Conservation (phyloP, 2,888 invertebrate species). For the Lacanobia wlatinum region DNA sequence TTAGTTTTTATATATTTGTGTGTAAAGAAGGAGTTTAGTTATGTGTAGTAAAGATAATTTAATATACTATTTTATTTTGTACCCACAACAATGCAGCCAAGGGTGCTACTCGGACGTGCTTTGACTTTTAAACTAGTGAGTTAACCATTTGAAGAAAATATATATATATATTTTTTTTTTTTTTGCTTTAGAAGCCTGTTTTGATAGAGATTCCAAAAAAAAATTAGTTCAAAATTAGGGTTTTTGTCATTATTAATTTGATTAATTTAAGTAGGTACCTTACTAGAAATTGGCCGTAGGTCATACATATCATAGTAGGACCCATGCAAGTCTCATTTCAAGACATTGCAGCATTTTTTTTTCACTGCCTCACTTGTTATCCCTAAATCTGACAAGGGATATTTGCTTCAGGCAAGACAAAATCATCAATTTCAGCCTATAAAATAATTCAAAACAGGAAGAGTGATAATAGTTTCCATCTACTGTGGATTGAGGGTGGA, state of each 20-base stretch:
- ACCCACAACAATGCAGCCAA: conserved; percentile 38
- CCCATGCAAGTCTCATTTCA: not conserved
- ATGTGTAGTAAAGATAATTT: conserved; percentile 7
- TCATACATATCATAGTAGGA: not conserved
- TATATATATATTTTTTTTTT: not conserved
- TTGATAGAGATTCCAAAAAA: not conserved
- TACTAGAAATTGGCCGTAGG: not conserved
- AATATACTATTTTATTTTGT: conserved; percentile 36
- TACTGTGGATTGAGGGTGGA: not conserved
- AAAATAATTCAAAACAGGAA: not conserved
- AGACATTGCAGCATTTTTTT: not conserved
- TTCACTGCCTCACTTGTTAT: not conserved
- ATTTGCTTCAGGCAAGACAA: not conserved
- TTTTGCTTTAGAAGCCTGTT: not conserved
- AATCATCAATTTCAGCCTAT: not conserved
- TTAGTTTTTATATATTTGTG: not conserved
- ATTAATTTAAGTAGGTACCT: not conserved
- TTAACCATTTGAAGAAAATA: conserved; percentile 5
- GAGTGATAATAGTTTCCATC: conserved; percentile 5
- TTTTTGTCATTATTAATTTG: not conserved
- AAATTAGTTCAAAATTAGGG: not conserved
- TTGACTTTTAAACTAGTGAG: conserved; percentile 48
- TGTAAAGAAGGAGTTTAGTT: not conserved
- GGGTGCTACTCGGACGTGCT: conserved; percentile 48
- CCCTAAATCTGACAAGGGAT: not conserved